Evolutionary conservation across 1,140 invertebrate genomes (phyloP), one percentile per base, ranked within the genome.

Genomic region (Sarcophaga bullata): DNA sequence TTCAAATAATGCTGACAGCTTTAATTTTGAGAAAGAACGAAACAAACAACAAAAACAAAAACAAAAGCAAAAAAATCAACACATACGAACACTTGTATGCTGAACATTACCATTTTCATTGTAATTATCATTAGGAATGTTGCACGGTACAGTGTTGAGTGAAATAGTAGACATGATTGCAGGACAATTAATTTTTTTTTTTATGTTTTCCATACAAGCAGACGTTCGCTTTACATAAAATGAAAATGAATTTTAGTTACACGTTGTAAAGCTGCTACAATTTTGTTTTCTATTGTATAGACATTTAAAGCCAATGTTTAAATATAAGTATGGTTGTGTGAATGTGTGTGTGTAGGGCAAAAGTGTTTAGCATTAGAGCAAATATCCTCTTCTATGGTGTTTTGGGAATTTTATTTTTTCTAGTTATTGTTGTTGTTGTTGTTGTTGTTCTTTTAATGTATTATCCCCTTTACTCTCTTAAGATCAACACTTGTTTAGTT

Each of bases 111-210:
- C 75, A 78, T 78, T 37, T 37, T 37, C 48, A 78, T 78, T 50
- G 49, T 78, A 78, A 52, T 78, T 78, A 78, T 78, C 75, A 78
- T 78, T 78, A 50, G 48, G 73, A n/a, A 58, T 7, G 13, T n/a
- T n/a, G n/a, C 15, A 58, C 52, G 13, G 25, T 37, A 37, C 25
- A 37, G 25, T 37, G 25, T 2, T 37, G 25, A 37, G 25, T 37
- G 4, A 37, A 37, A 37, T 37, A 37, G 25, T 37, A 37, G 25
- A 37, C 25, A 37, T 37, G 25, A 37, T n/a, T n/a, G n/a, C n/a
- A n/a, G n/a, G n/a, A n/a, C n/a, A n/a, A n/a, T n/a, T n/a, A n/a
- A n/a, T n/a, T n/a, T n/a, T n/a, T n/a, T 37, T 37, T 4, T 37
- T 1, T 37, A 4, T 37, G 4, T 37, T 37, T 37, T 37, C 25